These are phyloP conservation scores for Habroteleia sp. DNA, from an alignment of 2,888 invertebrate species.

Conservation along the genomic window DNA sequence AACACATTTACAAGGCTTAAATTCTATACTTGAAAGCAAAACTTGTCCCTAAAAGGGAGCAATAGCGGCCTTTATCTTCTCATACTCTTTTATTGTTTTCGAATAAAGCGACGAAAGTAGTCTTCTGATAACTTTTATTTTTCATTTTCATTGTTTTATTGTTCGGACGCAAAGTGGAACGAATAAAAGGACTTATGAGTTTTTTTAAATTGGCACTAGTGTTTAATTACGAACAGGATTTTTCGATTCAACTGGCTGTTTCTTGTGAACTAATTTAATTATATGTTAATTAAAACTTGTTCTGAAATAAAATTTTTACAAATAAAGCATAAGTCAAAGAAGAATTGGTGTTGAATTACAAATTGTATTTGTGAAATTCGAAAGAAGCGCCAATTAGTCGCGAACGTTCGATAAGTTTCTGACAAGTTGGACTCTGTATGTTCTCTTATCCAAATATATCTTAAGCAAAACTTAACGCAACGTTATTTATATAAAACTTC, in stretches of 20 bases:
- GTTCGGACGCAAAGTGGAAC: constrained; percentile 14
- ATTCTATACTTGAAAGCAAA: too few relatives aligned
- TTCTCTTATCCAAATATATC: too few relatives aligned
- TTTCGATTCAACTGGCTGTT: too few relatives aligned
- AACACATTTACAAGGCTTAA: too few relatives aligned
- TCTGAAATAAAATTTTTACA: neutral
- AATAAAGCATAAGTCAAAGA: constrained; percentile 1
- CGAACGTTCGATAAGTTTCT: too few relatives aligned
- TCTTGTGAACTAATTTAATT: constrained; percentile 28
- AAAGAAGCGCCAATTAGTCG: too few relatives aligned
- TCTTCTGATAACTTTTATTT: constrained; percentile 35
- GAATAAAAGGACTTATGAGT: constrained; percentile 19
- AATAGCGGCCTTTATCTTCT: constrained; percentile 11
- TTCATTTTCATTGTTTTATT: constrained; percentile 26
- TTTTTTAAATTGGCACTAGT: constrained; percentile 14
- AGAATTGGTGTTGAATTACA: constrained; percentile 19
- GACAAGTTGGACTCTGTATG: too few relatives aligned
- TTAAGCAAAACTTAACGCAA: too few relatives aligned
- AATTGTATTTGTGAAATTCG: constrained; percentile 14
- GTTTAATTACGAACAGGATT: constrained; percentile 32
- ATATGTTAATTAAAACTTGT: constrained; percentile 38
- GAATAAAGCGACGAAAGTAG: constrained; percentile 20
- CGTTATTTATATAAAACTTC: too few relatives aligned
- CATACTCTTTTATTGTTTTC: constrained; percentile 26
- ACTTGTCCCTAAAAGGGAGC: constrained; percentile 1